Evolutionary conservation across 2,797 vertebrate genomes (phyloP).

Genomic region (Channa striata): DNA sequence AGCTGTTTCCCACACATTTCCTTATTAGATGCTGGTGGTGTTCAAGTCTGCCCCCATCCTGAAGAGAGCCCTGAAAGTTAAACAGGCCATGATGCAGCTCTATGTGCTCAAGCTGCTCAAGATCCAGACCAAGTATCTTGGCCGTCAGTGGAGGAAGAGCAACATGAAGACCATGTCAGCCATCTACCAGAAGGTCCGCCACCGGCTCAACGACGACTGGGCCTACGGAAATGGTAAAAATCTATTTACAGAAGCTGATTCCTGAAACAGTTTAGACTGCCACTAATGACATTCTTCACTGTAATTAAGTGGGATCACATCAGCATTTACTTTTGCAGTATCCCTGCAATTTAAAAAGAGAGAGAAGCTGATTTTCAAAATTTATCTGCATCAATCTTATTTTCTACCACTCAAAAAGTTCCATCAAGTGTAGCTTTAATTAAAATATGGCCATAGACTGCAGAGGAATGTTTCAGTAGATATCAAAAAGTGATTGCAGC

Average conservation of each 20-base stretch:
- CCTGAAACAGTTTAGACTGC: background rate
- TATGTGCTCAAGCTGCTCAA: constrained; percentile 95
- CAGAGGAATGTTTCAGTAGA: too few relatives aligned
- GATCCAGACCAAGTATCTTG: constrained; percentile 97
- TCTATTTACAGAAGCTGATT: background rate
- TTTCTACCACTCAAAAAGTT: too few relatives aligned
- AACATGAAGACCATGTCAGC: constrained; percentile 99
- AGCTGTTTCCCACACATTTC: background rate
- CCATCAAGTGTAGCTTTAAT: background rate
- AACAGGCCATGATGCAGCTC: constrained; percentile 98
- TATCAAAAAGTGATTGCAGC: too few relatives aligned
- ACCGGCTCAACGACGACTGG: constrained; percentile 97
- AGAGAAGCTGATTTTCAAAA: background rate
- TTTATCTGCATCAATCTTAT: too few relatives aligned
- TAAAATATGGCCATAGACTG: background rate
- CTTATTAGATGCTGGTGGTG: constrained; percentile 93
- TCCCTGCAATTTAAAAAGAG: too few relatives aligned
- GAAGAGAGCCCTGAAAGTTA: constrained; percentile 95
- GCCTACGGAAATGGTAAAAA: constrained; percentile 92
- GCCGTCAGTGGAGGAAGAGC: constrained; percentile 97
- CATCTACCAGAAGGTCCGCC: constrained; percentile 97
- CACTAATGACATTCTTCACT: too few relatives aligned
- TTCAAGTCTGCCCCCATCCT: constrained; percentile 97
- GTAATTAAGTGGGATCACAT: too few relatives aligned
- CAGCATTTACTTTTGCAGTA: too few relatives aligned